Base-by-base conservation (phyloP, 2,888 invertebrate species). In the Schizotus pectinicornis region DNA sequence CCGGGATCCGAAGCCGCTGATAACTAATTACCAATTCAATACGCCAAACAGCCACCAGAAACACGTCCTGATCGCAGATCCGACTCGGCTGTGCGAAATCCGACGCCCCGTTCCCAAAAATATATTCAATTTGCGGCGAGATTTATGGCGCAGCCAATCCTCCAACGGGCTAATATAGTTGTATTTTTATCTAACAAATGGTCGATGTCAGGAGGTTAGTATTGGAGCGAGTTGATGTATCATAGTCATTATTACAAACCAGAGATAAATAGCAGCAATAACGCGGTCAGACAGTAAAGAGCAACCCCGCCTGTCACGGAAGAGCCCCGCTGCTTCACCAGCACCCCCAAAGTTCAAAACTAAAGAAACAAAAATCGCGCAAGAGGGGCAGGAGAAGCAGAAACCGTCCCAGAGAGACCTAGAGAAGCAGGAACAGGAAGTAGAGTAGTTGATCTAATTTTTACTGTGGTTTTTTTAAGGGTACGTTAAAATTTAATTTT, bases 11-110 rank as follows among this genome's bases (percentile, higher is more conserved):
- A 56, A 60, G 57, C 53, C 54, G 31, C 50, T 53, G 59, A 62
- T 64, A 61, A 58, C 61, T 63, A 59, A 63, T 65, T 65, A 63
- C 42, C 51, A 56, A 62, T 61, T 65, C 59, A 49, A 13, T 48
- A 36, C 49, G 11, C 33, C 39, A 56, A 37, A 22, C 48, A 39
- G 38, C 22, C 5, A 22, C 22, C 22, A 22, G 22, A 22, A 22
- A 45, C 13, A 33, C 35, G 38, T 11, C 12, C 8, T 37, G 11
- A 45, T 30, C 12, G 12, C 12, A 12, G 38, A 11, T n/a, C 13
- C n/a, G 9, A 7, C 9, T 39, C 12, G 12, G 13, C 9, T 39
- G n/a, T 8, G 13, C 39, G 3, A 39, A 39, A 9, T 9, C n/a
- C 11, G 8, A 12, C 39, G 13, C 39, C 3, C 7, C 1, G 3